Percentiles rank a stretch among this genome's conserved stretches.
phyloP scores from a whole-genome alignment of 1,140 invertebrate species.

The Drosophila insularis region DNA sequence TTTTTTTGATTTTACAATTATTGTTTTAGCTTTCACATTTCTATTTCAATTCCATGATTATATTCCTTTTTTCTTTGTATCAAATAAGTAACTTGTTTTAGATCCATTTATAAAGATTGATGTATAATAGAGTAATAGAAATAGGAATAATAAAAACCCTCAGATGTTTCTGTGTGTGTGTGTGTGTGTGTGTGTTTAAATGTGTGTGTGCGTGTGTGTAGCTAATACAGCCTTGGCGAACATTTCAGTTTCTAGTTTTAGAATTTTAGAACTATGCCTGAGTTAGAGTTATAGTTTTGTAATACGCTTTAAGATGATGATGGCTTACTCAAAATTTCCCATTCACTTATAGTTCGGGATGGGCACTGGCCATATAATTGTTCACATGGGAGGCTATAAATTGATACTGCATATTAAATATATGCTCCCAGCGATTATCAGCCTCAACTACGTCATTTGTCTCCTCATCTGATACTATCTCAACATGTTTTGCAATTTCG shows the following conservation, averaged over 20 bases:
- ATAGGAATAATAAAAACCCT: conserved; percentile 17
- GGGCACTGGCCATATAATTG: conserved; percentile 19
- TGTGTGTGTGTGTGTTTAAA: background rate
- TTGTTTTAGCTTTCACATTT: conserved; percentile 5
- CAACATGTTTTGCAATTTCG: no score
- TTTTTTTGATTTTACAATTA: background rate
- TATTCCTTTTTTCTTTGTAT: background rate
- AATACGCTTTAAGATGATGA: background rate
- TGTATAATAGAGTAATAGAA: background rate
- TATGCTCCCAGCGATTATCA: conserved; percentile 27
- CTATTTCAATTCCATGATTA: conserved; percentile 3
- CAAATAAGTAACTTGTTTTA: conserved; percentile 11
- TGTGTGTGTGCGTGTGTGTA: background rate
- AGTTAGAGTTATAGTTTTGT: background rate
- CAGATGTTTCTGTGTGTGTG: background rate
- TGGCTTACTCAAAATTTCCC: conserved; percentile 9
- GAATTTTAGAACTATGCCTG: conserved; percentile 2
- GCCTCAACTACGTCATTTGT: background rate
- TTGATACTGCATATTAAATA: conserved; percentile 49
- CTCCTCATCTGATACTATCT: no score
- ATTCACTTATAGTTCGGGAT: conserved; percentile 18
- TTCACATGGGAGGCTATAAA: conserved; percentile 52
- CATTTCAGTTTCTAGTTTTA: background rate
- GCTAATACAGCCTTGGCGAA: conserved; percentile 10
- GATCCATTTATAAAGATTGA: background rate